These are phyloP conservation scores for Torymus auratus DNA, from an alignment of 2,888 invertebrate genomes.

Conservation along the genomic window DNA sequence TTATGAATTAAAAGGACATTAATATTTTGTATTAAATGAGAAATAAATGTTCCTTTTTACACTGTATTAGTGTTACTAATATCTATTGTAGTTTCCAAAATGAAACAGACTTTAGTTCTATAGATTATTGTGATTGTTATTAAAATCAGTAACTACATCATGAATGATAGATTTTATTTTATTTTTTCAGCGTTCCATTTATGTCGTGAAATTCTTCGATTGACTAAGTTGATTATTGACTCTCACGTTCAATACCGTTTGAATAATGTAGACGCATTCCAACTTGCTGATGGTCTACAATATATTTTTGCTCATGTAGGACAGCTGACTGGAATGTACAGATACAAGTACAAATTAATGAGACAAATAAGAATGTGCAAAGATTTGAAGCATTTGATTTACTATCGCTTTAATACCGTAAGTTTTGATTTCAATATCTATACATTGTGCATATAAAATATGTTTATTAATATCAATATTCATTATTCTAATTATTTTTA, in stretches of 20 bases:
- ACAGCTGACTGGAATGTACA: conserved; percentile 99
- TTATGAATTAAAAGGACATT: conserved; percentile 24
- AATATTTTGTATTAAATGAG: conserved; percentile 19
- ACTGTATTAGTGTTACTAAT: conserved; percentile 36
- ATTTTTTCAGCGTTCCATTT: conserved; percentile 92
- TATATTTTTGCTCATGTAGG: conserved; percentile 99
- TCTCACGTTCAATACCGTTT: conserved; percentile 99
- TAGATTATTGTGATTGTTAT: too few species aligned
- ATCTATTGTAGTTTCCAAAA: conserved; percentile 56
- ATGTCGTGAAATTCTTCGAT: conserved; percentile 98
- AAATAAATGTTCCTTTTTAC: conserved; percentile 54
- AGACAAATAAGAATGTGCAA: conserved; percentile 99
- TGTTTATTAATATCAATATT: background rate
- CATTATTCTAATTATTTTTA: background rate
- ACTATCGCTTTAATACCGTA: conserved; percentile 98
- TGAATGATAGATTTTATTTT: too few species aligned
- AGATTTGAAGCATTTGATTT: conserved; percentile 98
- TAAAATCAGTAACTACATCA: too few species aligned
- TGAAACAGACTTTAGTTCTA: conserved; percentile 35
- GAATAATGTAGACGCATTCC: conserved; percentile 99
- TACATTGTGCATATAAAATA: background rate
- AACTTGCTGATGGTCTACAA: conserved; percentile 97
- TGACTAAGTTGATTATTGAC: conserved; percentile 98
- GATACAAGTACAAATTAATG: conserved; percentile 99
- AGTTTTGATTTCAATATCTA: conserved; percentile 69